phyloP scores from a whole-genome alignment of 2,113 vertebrate genomes.

The Gambusia affinis region DNA sequence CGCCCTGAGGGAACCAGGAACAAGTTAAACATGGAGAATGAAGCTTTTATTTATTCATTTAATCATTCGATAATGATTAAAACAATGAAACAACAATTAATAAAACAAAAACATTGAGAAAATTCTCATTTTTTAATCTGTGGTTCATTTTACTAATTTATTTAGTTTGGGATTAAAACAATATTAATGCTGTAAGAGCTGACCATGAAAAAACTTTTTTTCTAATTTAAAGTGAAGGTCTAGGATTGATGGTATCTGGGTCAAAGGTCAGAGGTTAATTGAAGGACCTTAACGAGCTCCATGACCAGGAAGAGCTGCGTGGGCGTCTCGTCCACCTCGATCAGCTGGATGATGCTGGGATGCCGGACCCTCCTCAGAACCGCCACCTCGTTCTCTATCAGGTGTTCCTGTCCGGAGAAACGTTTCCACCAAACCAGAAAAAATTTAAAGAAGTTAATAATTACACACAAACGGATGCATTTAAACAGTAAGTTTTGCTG shows the following conservation, averaged over 20 bases:
- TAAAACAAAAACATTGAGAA: too few relatives aligned
- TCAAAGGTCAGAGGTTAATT: neutral
- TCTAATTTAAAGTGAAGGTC: neutral
- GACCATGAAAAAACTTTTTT: neutral
- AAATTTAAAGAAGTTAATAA: too few relatives aligned
- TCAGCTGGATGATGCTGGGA: constrained; percentile 96
- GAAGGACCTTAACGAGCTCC: constrained; percentile 94
- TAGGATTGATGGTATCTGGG: neutral
- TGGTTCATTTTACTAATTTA: too few relatives aligned
- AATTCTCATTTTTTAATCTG: too few relatives aligned
- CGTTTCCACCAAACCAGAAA: neutral
- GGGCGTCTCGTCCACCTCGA: constrained; percentile 94
- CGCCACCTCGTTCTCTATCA: constrained; percentile 97
- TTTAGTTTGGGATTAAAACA: too few relatives aligned
- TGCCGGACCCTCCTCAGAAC: constrained; percentile 92
- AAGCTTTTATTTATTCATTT: too few relatives aligned
- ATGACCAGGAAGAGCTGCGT: constrained; percentile 95
- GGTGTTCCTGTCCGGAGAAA: constrained; percentile 86
- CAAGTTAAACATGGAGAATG: neutral
- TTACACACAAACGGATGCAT: too few relatives aligned
- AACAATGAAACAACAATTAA: too few relatives aligned
- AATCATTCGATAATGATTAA: too few relatives aligned
- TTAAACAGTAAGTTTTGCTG: neutral
- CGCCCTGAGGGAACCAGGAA: constrained; percentile 81
- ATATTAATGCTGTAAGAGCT: neutral